Percentiles rank a stretch among this genome's conserved stretches.
Evolutionary conservation across 1,140 invertebrate species (phyloP).

Genomic region (Drosophila varians): DNA sequence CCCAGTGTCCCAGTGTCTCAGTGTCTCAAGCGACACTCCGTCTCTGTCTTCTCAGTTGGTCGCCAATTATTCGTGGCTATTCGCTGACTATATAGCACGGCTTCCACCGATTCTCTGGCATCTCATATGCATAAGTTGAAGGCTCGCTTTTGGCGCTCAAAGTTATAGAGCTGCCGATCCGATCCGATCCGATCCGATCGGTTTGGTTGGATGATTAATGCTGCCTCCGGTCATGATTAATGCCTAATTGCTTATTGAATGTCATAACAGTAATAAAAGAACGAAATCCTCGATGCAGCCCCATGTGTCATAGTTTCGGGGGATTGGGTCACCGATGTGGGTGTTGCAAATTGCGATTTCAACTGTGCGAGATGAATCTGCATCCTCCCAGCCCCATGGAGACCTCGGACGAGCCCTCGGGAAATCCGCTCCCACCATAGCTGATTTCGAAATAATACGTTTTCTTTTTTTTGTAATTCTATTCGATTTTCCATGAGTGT

Average conservation of each 20-base stretch:
- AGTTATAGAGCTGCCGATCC: conserved; percentile 24
- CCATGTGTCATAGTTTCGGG: conserved; percentile 51
- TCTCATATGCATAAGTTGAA: conserved; percentile 63
- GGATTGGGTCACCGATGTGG: conserved; percentile 34
- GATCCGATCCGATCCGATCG: background rate
- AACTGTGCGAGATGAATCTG: conserved; percentile 3
- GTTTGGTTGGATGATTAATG: conserved; percentile 9
- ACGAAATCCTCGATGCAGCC: conserved; percentile 60
- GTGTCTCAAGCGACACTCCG: conserved; percentile 29
- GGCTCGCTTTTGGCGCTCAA: conserved; percentile 60
- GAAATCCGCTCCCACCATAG: background rate
- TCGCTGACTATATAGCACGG: background rate
- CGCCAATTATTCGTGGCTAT: conserved; percentile 37
- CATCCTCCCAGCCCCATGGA: too few relatives aligned
- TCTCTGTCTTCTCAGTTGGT: conserved; percentile 15
- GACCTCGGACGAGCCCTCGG: conserved; percentile 9
- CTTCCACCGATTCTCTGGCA: background rate
- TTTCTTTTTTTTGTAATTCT: too few relatives aligned
- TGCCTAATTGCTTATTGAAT: conserved; percentile 78
- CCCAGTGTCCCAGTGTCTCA: background rate
- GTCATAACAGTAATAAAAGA: conserved; percentile 75
- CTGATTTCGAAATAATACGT: background rate
- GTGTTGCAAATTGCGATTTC: background rate
- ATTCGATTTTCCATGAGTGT: too few relatives aligned
- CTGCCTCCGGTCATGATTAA: conserved; percentile 63